phyloP scores from a whole-genome alignment of 2,113 vertebrate genomes.

The Thamnaconus septentrionalis region DNA sequence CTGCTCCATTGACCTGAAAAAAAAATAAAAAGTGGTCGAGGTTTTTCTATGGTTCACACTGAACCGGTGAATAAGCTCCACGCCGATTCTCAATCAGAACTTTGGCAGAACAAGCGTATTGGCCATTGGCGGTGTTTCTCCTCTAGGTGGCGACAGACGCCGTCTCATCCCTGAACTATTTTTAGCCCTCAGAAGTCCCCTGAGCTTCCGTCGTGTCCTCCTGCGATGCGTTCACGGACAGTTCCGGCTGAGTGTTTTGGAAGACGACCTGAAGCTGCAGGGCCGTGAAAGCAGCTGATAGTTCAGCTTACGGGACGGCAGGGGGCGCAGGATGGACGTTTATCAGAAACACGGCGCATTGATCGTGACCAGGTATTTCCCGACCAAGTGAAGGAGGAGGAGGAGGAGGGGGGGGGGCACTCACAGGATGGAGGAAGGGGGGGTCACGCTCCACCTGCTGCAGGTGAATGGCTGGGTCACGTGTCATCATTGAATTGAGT shows the following conservation, averaged over 20 bases:
- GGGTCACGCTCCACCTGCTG: constrained; percentile 28
- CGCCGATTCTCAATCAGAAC: too few relatives aligned
- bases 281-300: too few relatives aligned
- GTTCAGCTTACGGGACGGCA: constrained; percentile 28
- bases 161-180: neutral
- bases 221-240: neutral
- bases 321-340: constrained; percentile 30
- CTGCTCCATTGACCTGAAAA: too few relatives aligned
- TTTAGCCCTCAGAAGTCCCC: neutral
- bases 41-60: too few relatives aligned
- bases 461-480: too few relatives aligned
- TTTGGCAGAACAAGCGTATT: too few relatives aligned
- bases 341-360: constrained; percentile 33
- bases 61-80: too few relatives aligned
- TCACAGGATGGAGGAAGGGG: constrained; percentile 34
- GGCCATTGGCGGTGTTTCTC: too few relatives aligned
- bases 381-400: constrained; percentile 28
- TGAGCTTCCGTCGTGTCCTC: neutral
- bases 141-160: neutral
- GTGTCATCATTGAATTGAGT: too few relatives aligned
- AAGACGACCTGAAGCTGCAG: too few relatives aligned
- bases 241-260: too few relatives aligned
- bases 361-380: constrained; percentile 82
- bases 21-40: too few relatives aligned
- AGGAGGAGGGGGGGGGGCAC: constrained; percentile 31